These are phyloP conservation scores for Mesocricetus auratus DNA, from an alignment of 2,113 vertebrate genomes.

Conservation along the genomic window DNA sequence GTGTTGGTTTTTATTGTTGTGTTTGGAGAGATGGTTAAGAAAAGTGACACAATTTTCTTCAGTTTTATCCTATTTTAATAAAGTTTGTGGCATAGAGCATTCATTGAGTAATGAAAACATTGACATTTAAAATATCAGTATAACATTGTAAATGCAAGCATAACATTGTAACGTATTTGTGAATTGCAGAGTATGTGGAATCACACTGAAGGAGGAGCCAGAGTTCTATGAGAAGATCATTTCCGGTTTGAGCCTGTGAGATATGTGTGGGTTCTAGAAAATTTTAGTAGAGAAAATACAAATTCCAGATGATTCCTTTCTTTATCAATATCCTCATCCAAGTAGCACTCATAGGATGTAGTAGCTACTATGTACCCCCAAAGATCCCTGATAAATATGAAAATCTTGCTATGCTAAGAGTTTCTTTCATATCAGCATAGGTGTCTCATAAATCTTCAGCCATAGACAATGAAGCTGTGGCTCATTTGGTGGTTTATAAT, in stretches of 20 bases:
- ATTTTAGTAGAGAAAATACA: conserved; percentile 1
- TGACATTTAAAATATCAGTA: not conserved
- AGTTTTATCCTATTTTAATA: not conserved
- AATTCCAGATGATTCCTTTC: not conserved
- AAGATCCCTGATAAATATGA: not conserved
- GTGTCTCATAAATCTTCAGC: not conserved
- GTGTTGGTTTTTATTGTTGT: not conserved
- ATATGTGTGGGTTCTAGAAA: not conserved
- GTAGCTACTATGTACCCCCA: not conserved
- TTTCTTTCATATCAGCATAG: not conserved
- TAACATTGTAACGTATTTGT: not conserved
- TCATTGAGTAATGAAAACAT: not conserved
- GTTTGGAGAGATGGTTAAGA: not conserved
- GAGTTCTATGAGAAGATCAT: not conserved
- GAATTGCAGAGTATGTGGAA: not conserved
- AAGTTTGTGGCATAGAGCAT: not conserved
- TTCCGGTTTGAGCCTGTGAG: not conserved
- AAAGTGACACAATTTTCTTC: not conserved
- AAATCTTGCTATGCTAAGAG: not conserved
- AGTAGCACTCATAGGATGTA: not conserved
- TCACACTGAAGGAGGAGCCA: not conserved
- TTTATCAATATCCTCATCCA: not conserved
- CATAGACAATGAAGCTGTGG: not conserved
- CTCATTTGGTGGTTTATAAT: not conserved
- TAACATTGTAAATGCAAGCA: not conserved